These are phyloP conservation scores for Drosophila kambysellisi DNA, from an alignment of 2,888 invertebrate genomes.

Conservation along the genomic window DNA sequence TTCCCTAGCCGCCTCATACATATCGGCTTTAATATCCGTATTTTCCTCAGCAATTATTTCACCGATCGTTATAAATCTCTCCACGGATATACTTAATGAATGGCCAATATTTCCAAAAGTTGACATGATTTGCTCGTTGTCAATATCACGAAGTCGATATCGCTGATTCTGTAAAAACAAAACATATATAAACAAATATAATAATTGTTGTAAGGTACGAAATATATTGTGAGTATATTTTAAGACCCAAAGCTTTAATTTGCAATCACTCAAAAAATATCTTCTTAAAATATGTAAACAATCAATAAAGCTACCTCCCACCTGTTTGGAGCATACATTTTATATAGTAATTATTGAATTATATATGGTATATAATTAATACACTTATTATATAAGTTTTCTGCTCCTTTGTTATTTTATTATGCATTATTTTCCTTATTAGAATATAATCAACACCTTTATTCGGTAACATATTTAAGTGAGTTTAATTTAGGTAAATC, in stretches of 20 bases:
- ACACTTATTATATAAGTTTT: background rate
- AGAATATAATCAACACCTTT: background rate
- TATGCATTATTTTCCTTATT: background rate
- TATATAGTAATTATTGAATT: background rate
- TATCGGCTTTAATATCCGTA: constrained; percentile 97
- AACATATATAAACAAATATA: background rate
- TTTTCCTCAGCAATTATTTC: constrained; percentile 99
- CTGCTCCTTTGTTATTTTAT: background rate
- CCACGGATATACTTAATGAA: constrained; percentile 98
- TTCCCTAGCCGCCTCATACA: constrained; percentile 99
- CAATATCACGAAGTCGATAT: constrained; percentile 71
- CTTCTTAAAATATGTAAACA: constrained; percentile 3
- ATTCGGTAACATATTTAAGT: background rate
- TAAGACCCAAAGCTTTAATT: background rate
- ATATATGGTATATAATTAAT: background rate
- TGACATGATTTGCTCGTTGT: constrained; percentile 73
- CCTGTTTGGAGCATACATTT: constrained; percentile 1
- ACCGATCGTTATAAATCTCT: constrained; percentile 98
- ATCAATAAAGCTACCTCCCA: constrained; percentile 1
- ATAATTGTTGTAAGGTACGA: background rate
- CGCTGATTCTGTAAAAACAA: constrained; percentile 63
- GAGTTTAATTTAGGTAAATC: no score
- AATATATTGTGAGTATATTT: background rate
- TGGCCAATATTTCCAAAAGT: constrained; percentile 92
- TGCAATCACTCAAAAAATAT: background rate